A percentile compares a stretch with the other conserved stretches of the same genome.
These are phyloP conservation scores for Leptestheria dahalacensis DNA, from an alignment of 1,140 invertebrate genomes.

Conservation along the genomic window DNA sequence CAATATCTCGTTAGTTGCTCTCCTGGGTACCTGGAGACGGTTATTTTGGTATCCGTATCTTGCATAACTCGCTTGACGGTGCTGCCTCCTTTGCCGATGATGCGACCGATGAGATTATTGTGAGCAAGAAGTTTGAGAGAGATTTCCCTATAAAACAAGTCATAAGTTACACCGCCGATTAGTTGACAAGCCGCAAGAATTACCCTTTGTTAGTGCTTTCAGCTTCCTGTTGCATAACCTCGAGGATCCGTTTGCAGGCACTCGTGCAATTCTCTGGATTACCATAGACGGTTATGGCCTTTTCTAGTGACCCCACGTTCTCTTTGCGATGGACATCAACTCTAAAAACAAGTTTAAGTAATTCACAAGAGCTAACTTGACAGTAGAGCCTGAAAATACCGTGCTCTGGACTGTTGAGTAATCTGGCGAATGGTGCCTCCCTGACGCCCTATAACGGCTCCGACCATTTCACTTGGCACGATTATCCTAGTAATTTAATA, in stretches of 20 bases:
- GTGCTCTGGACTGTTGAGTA: constrained; percentile 80
- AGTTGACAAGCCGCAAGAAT: neutral
- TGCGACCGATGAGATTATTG: constrained; percentile 91
- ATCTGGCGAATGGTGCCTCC: constrained; percentile 89
- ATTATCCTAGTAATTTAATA: constrained; percentile 46
- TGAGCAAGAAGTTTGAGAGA: constrained; percentile 88
- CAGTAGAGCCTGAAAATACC: no score
- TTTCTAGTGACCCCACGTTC: constrained; percentile 82
- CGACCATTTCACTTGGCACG: constrained; percentile 92
- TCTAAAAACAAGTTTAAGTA: constrained; percentile 27
- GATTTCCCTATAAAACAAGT: constrained; percentile 53
- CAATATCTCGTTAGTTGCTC: no score
- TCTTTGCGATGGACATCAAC: constrained; percentile 90
- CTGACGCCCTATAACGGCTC: constrained; percentile 89
- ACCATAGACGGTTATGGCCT: constrained; percentile 92
- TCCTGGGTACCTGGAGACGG: constrained; percentile 54
- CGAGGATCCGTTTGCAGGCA: constrained; percentile 87
- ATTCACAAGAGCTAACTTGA: no score
- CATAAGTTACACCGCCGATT: neutral
- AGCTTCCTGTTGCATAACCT: constrained; percentile 96
- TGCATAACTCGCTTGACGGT: constrained; percentile 98
- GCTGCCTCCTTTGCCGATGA: constrained; percentile 91
- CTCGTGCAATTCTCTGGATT: constrained; percentile 92
- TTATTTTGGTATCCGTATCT: constrained; percentile 92
- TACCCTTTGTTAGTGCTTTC: constrained; percentile 85